Evolutionary conservation across 2,888 invertebrate genomes (phyloP), one percentile per base, ranked within the genome.

Genomic region (Agrochola litura): DNA sequence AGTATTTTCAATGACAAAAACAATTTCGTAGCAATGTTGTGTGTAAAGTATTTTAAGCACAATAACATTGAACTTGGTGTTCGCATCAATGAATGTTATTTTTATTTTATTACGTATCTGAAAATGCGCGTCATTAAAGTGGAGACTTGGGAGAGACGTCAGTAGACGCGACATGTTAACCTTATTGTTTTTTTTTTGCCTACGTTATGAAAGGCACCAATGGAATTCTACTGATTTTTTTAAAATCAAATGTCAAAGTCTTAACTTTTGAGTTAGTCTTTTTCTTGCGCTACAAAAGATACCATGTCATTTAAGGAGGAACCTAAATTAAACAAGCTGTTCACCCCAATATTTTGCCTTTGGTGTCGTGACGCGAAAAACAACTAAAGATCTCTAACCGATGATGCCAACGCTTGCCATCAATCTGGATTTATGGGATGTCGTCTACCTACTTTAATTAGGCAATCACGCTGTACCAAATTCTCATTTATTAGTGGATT

Each of bases 21-120:
- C 90, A 88, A 88, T 89, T 89, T 83, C 80, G 86, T 86, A 74
- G 81, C 73, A 66, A 79, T 78, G 85, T 82, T 81, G 88, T 85
- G 90, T 84, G 90, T 91, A 90, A 91, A 90, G 88, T 92, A 92
- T 92, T 93, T 92, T 90, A 92, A 92, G 92, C 92, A 89, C 86
- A 83, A 89, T 89, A 90, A 88, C 93, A 93, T 92, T 94, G 93
- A 93, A 93, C 93, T 93, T 92, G 92, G 73, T 88, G 77, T 86
- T 87, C 79, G 88, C 86, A 87, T 90, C 88, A 91, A 90, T 90
- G 89, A 85, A 89, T 88, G 83, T 89, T 90, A 88, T 91, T 92
- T 90, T 88, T 86, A 85, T 71, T 75, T 77, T 77, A 84, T 76
- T 71, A 83, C 70, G 83, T 80, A 85, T 85, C 80, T 86, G 72